Conservation (phyloP, 2,888 invertebrate species). For the Nomada ruficornis region DNA sequence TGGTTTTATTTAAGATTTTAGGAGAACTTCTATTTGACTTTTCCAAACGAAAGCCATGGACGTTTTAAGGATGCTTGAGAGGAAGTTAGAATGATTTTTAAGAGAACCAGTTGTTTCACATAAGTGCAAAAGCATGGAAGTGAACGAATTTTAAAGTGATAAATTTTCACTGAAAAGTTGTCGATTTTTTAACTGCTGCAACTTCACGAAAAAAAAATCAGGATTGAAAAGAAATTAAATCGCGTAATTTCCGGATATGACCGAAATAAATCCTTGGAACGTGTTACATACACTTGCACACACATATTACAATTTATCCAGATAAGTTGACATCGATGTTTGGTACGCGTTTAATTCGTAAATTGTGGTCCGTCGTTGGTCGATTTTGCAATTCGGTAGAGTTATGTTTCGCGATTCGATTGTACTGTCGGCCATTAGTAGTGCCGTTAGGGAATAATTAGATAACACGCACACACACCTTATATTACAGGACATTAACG, state of each 20-base stretch:
- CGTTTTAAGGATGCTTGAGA: background rate
- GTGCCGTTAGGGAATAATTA: conserved; percentile 44
- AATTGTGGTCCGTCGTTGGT: conserved; percentile 36
- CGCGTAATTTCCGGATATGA: no score
- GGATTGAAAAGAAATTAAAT: background rate
- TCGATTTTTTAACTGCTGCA: background rate
- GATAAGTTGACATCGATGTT: background rate
- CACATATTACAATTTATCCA: background rate
- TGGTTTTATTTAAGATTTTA: conserved; percentile 43
- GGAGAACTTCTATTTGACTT: conserved; percentile 13
- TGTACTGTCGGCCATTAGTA: conserved; percentile 35
- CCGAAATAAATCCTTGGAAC: no score
- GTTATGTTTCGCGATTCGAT: conserved; percentile 36
- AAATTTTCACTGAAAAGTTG: background rate
- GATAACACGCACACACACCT: conserved; percentile 33
- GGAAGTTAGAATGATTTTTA: conserved; percentile 5
- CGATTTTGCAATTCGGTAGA: conserved; percentile 43
- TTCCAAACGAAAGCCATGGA: background rate
- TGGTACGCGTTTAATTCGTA: conserved; percentile 38
- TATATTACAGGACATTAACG: conserved; percentile 23
- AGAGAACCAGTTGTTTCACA: background rate
- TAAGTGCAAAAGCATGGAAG: background rate
- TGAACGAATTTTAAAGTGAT: background rate
- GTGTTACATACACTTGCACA: no score
- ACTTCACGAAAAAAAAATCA: background rate